These are phyloP conservation scores for Micropoecilia bifurca DNA, from an alignment of 2,797 vertebrate species.

Conservation along the genomic window DNA sequence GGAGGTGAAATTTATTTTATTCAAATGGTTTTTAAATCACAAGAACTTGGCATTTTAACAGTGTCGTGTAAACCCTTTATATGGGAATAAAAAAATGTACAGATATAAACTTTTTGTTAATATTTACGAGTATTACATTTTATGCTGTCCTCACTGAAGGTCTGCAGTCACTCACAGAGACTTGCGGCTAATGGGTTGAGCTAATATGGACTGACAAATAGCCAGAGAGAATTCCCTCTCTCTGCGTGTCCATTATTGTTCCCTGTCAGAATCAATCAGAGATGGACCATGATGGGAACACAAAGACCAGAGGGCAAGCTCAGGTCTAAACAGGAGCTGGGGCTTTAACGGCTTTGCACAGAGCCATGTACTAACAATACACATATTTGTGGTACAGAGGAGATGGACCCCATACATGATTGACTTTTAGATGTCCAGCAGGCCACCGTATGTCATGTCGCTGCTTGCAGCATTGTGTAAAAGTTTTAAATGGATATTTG, in stretches of 20 bases:
- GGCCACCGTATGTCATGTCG: conserved; percentile 30
- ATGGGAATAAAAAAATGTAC: background rate
- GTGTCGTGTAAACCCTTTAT: background rate
- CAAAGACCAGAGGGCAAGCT: conserved; percentile 73
- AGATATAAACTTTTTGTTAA: background rate
- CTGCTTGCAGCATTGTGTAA: background rate
- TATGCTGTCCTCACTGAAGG: conserved; percentile 20
- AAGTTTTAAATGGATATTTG: background rate
- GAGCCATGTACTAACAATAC: conserved; percentile 63
- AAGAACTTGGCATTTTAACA: background rate
- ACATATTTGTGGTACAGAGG: conserved; percentile 52
- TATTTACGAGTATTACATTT: background rate
- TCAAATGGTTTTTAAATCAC: background rate
- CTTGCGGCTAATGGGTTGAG: conserved; percentile 42
- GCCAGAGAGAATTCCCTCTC: conserved; percentile 78
- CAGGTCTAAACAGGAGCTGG: conserved; percentile 54
- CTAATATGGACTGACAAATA: conserved; percentile 77
- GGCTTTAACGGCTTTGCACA: conserved; percentile 69
- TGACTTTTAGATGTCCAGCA: conserved; percentile 57
- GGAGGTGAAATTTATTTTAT: background rate
- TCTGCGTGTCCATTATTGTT: conserved; percentile 69
- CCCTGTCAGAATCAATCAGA: conserved; percentile 75
- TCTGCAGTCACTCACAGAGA: conserved; percentile 38
- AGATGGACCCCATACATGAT: conserved; percentile 56
- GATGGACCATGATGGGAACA: conserved; percentile 67